Base-by-base conservation (phyloP, 2,113 vertebrate genomes). In the Rissa tridactyla region DNA sequence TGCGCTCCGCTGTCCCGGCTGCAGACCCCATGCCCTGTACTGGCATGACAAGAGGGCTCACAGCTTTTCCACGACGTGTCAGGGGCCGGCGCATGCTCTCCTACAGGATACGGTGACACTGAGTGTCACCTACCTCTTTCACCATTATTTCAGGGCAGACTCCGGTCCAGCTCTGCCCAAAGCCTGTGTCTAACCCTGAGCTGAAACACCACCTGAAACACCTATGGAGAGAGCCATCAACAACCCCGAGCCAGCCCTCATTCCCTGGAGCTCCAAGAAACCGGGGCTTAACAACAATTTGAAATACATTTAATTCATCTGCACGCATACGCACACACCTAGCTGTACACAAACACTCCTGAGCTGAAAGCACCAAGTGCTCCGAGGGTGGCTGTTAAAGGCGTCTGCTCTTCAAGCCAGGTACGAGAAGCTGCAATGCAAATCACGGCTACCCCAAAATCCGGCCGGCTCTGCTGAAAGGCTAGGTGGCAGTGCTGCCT, bases 71-170 rank as follows among this genome's bases (percentile, higher is more conserved):
- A 11, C 6, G 42, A 61, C 73, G 17, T 11, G 19, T 17, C 21
- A 40, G 44, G 51, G 32, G 32, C 34, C 64, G 61, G 42, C 3
- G 3, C 6, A 12, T 0, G 4, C 22, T 36, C 64, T 82, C 60
- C 77, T 38, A 4, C 12, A 78, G 60, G 42, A 38, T 4, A 9
- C 5, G 7, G 77, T 12, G 29, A 29, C 0, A 2, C 13, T 1
- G 40, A 13, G 22, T 14, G 57, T 38, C 38, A 38, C 46, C 38
- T 47, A 13, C 29, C 26, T 71, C 58, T 61, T 34, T n/a, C 86
- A 61, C 21, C 11, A 1, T 16, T 27, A 29, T 40, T 51, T 62
- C 71, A 6, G 29, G 54, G 32, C 69, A 76, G 34, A 30, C 25
- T 54, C 0, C 0, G 22, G 61, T 36, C 20, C 44, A 69, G 14